phyloP scores from a whole-genome alignment of 2,113 vertebrate species.

The Ochotona curzoniae region DNA sequence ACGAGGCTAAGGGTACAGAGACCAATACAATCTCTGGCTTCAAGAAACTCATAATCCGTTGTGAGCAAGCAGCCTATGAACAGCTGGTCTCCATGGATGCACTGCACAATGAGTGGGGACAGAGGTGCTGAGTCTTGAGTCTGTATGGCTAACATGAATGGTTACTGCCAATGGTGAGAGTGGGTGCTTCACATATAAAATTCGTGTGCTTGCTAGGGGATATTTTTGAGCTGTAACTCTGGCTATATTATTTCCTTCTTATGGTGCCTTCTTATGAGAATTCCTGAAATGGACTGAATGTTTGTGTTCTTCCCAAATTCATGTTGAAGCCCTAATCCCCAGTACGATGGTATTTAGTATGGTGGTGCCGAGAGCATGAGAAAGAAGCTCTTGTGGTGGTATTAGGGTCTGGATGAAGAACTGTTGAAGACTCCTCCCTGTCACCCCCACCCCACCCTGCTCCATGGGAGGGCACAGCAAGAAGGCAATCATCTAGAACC shows the following conservation, averaged over 20 bases:
- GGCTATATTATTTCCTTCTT: neutral
- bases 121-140: neutral
- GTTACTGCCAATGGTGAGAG: neutral
- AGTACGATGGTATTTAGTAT: neutral
- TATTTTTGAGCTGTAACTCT: neutral
- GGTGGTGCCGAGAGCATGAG: neutral
- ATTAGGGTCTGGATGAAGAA: neutral
- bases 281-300: neutral
- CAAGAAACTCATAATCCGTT: neutral
- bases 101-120: neutral
- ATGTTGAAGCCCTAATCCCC: neutral
- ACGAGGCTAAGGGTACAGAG: neutral
- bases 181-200: neutral
- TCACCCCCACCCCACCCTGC: neutral
- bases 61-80: neutral
- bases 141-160: fast-evolving
- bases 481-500: neutral
- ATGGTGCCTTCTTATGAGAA: neutral
- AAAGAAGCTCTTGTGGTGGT: neutral
- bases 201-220: neutral
- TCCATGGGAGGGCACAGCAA: neutral
- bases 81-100: neutral
- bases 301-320: neutral
- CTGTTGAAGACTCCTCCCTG: no score
- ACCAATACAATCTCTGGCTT: neutral